A percentile compares a stretch with the other conserved stretches of the same genome.
Conservation (phyloP, 2,113 vertebrate species). For the Strigops habroptila region DNA sequence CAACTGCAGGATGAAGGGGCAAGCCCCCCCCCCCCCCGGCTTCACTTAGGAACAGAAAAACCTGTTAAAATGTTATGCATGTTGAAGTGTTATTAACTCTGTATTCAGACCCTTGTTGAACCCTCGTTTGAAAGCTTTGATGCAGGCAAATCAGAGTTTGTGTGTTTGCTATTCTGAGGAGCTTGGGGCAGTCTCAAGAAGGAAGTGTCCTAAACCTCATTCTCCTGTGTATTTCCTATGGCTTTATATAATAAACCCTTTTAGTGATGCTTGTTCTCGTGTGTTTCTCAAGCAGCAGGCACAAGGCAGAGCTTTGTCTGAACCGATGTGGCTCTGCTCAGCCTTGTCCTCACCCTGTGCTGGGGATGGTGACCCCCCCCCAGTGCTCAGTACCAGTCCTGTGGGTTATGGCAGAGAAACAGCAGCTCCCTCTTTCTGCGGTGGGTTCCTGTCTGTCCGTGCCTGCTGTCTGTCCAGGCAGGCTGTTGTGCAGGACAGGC, state of each 20-base stretch:
- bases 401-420: neutral
- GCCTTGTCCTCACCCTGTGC: neutral
- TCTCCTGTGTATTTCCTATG: conserved; percentile 64
- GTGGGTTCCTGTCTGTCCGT: neutral
- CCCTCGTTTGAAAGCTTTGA: conserved; percentile 75
- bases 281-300: neutral
- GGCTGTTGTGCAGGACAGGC: neutral
- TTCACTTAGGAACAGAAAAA: conserved; percentile 34
- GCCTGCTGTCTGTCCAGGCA: neutral
- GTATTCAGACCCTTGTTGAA: conserved; percentile 4
- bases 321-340: neutral
- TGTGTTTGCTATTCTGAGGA: conserved; percentile 36
- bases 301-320: neutral
- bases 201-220: conserved; percentile 42
- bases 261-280: neutral
- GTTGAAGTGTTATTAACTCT: conserved; percentile 58
- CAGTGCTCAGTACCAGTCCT: neutral
- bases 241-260: conserved; percentile 74
- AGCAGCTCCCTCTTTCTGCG: neutral
- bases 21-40: neutral
- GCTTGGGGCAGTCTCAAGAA: conserved; percentile 28
- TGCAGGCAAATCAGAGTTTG: conserved; percentile 82
- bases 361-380: accelerated
- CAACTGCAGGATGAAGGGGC: neutral
- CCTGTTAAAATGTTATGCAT: conserved; percentile 41